Evolutionary conservation across 2,797 vertebrate genomes (phyloP).

Genomic region (Sciurus carolinensis): DNA sequence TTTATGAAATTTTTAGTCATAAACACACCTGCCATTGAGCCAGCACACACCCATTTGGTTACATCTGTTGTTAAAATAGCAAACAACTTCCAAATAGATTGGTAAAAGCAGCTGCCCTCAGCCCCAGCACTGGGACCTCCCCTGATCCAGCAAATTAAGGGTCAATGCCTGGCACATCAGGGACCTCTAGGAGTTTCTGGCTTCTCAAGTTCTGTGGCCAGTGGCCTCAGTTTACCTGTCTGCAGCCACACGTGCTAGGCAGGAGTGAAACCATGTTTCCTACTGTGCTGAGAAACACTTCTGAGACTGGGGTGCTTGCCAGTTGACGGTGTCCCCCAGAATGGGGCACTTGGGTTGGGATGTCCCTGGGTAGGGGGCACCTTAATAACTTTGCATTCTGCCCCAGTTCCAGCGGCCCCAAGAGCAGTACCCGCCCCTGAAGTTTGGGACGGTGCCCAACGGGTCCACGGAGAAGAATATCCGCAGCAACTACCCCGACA

Average conservation of each 20-base stretch:
- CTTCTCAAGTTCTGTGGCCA: not conserved
- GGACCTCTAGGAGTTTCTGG: not conserved
- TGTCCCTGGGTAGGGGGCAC: not conserved
- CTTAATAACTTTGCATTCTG: conserved; percentile 62
- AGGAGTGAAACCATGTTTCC: not conserved
- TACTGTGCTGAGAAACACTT: not conserved
- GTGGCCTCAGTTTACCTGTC: not conserved
- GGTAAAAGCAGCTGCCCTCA: not conserved
- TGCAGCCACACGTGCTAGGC: not conserved
- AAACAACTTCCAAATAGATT: not conserved
- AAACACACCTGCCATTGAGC: not conserved
- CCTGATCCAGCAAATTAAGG: not conserved
- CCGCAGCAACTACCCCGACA: conserved; percentile 97
- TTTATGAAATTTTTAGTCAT: not conserved
- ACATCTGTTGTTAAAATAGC: not conserved
- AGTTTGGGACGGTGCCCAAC: conserved; percentile 97
- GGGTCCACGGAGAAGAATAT: conserved; percentile 99
- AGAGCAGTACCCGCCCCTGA: conserved; percentile 96
- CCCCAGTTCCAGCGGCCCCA: conserved; percentile 97
- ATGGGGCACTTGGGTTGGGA: not conserved
- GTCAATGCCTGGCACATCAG: not conserved
- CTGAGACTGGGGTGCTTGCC: not conserved
- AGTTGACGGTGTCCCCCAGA: not conserved
- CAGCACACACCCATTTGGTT: not conserved
- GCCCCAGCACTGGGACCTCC: not conserved